Evolutionary conservation across 2,888 invertebrate genomes (phyloP), one percentile per base, ranked within the genome.

Genomic region (Pandemis heparana): DNA sequence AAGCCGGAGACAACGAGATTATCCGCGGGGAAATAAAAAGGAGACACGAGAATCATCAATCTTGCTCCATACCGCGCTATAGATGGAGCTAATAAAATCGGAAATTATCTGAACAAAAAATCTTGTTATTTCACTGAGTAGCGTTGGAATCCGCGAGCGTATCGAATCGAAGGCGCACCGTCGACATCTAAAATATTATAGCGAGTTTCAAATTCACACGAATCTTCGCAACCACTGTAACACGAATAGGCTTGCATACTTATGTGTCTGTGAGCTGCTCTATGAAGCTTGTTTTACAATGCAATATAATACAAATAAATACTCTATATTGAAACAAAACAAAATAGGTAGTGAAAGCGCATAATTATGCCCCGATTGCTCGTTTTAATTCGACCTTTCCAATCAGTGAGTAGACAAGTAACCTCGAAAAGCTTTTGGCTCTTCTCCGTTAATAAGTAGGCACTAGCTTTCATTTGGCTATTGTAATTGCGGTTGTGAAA

Each of bases 1-100:
- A 92, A 92, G 90, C 89, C 87, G 88, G 89, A 92, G 92, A 92
- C 92, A 91, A 91, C 91, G 90, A 92, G 93, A 92, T 93, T 92
- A 92, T 92, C 91, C 89, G 88, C 85, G 88, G 89, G 88, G 88
- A 92, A 91, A 92, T 92, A 92, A 92, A 92, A 91, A 87, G 89
- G 85, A 89, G 90, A 90, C 91, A 91, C 81, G 89, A 87, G 88
- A 85, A 87, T 88, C 91, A 92, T 92, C 91, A 92, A 92, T 92
- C 92, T 91, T 80, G 75, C 78, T 79, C 79, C 77, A 77, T 80
- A 84, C 85, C 85, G 86, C 85, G 84, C 84, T 83, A 82, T 81
- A 81, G 83, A 77, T 77, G 77, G 71, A 75, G 77, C 77, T 79
- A 79, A 81, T 81, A 79, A 77, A 76, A 78, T 74, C 73, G 75